Evolutionary conservation across 2,797 vertebrate species (phyloP).

Genomic region (Fringilla coelebs): DNA sequence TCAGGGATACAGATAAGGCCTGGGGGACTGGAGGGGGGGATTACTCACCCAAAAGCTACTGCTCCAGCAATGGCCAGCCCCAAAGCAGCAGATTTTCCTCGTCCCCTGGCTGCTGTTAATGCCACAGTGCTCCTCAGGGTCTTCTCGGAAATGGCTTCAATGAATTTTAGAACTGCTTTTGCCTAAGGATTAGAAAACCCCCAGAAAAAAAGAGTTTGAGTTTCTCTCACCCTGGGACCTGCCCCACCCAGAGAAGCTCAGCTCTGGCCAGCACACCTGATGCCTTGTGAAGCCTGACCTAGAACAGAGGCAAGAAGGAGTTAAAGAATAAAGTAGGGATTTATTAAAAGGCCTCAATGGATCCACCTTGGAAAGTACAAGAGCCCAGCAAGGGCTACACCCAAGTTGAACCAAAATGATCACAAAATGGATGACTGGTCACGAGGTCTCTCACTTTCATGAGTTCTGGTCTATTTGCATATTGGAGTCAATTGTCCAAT

Average conservation of each 20-base stretch:
- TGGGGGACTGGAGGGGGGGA: not conserved
- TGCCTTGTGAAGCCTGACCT: not conserved
- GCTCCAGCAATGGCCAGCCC: slow-evolving; percentile 93
- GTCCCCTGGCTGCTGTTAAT: slow-evolving; percentile 91
- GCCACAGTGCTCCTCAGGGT: slow-evolving; percentile 93
- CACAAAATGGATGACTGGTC: fast-evolving
- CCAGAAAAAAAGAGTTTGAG: not conserved
- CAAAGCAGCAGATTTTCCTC: slow-evolving; percentile 95
- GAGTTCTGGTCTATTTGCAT: not conserved
- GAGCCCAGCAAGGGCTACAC: not conserved
- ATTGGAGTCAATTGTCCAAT: not conserved
- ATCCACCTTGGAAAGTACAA: not conserved
- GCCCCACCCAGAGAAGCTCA: not conserved
- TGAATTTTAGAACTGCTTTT: slow-evolving; percentile 93
- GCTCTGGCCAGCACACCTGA: not conserved
- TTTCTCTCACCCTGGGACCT: not conserved
- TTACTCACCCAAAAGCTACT: slow-evolving; percentile 90
- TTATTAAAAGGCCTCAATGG: not conserved
- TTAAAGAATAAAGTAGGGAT: not conserved
- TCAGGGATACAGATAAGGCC: not conserved
- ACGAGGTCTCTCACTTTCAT: not conserved
- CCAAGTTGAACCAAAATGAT: not conserved
- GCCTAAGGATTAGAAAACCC: slow-evolving; percentile 74
- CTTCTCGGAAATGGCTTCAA: slow-evolving; percentile 97
- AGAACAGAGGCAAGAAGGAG: fast-evolving